phyloP scores from a whole-genome alignment of 2,797 vertebrate genomes.

The Myotis myotis region DNA sequence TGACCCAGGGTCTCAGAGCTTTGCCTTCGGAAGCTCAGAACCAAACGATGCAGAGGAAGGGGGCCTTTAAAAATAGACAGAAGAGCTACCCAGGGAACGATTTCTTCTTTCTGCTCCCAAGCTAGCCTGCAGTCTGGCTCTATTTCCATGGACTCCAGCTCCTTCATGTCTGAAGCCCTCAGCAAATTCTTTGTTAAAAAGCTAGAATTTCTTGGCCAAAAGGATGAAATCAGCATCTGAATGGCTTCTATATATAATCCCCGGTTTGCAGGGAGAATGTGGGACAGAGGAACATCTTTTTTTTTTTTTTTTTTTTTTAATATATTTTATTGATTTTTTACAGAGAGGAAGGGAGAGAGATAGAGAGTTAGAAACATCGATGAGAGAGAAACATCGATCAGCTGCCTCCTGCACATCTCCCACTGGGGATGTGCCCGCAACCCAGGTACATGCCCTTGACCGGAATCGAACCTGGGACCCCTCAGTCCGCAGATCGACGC shows the following conservation, averaged over 20 bases:
- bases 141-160: neutral
- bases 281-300: neutral
- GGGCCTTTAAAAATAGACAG: slow-evolving; percentile 43
- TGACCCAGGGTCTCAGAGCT: neutral
- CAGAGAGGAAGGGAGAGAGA: too few relatives aligned
- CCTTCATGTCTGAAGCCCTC: neutral
- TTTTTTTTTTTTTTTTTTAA: too few relatives aligned
- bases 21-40: slow-evolving; percentile 37
- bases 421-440: too few relatives aligned
- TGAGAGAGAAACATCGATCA: too few relatives aligned
- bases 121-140: slow-evolving; percentile 9
- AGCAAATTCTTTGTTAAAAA: slow-evolving; percentile 40
- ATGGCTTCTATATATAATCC: slow-evolving; percentile 45
- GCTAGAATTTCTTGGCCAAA: neutral
- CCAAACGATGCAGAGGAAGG: neutral
- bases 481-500: too few relatives aligned
- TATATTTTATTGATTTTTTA: too few relatives aligned
- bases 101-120: neutral
- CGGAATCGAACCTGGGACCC: too few relatives aligned
- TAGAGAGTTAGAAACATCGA: too few relatives aligned
- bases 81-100: neutral
- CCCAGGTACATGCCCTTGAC: too few relatives aligned
- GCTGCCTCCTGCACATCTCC: too few relatives aligned
- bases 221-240: slow-evolving; percentile 18
- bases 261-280: slow-evolving; percentile 1